Evolutionary conservation across 2,797 vertebrate genomes (phyloP), one percentile per base, ranked within the genome.

Genomic region (Dryobates pubescens): DNA sequence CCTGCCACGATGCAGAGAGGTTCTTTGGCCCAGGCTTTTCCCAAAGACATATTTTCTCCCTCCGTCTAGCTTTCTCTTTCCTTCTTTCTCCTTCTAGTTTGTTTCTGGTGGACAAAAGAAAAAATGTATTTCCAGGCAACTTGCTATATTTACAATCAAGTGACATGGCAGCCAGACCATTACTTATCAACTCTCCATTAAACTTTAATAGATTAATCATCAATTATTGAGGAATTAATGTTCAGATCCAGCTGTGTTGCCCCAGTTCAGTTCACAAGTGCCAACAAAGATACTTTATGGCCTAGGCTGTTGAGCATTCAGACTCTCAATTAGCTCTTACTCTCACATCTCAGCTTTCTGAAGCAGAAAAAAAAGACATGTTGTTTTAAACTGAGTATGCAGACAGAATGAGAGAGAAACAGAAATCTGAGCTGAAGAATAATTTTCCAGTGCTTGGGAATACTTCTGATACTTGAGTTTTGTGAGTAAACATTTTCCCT

Each of bases 171-270:
- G 97, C 89, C 91, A 92, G 90, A 83, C 96, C 97, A 97, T 98
- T 96, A 98, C 95, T 97, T 97, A 97, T 97, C 95, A 98, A 94
- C 94, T 96, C 67, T 58, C 92, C 97, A 98, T 98, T 97, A 98
- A 98, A 98, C 95, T 98, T 98, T 98, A 94, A 98, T 97, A 95
- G 90, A 96, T 96, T 91, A 88, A 89, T 95, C 95, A 98, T 98
- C 81, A 98, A 98, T 98, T 98, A 98, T 98, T 98, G 96, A 98
- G 97, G 96, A 80, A 96, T 96, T 96, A 96, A 97, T 96, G 97
- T 88, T 93, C 95, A 97, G 95, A 97, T 97, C 97, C 97, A 98
- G 98, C 98, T 98, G 98, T 82, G 96, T 73, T 84, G 94, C 96
- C 96, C 97, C 95, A 97, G 96, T 97, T 97, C 96, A 95, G 92